These are phyloP conservation scores for Dendroctonus valens DNA, from an alignment of 1,140 invertebrate species.

Conservation along the genomic window DNA sequence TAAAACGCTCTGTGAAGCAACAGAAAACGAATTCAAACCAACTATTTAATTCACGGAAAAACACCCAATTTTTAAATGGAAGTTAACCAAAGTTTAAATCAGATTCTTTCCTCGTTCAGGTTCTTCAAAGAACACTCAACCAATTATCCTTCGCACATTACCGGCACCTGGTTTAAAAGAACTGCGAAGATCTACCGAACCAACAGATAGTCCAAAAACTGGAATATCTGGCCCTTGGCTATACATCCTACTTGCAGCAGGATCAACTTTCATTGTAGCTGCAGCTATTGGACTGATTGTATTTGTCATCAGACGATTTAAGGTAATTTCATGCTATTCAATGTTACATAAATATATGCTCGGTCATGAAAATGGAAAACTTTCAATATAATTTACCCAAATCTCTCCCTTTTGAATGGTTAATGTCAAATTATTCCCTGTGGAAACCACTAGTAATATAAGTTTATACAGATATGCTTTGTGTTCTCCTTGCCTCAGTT, in stretches of 20 bases:
- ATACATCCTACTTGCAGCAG: constrained; percentile 48
- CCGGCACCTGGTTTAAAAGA: constrained; percentile 49
- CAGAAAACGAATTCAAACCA: too few species aligned
- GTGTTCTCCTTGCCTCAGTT: too few species aligned
- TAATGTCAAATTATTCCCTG: too few species aligned
- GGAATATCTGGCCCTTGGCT: constrained; percentile 44
- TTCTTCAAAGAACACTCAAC: constrained; percentile 39
- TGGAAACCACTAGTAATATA: not conserved
- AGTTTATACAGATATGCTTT: too few species aligned
- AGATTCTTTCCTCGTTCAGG: constrained; percentile 7
- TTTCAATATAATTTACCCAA: too few species aligned
- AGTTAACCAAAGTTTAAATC: too few species aligned
- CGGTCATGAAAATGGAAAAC: too few species aligned
- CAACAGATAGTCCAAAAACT: constrained; percentile 37
- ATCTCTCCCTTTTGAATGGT: too few species aligned
- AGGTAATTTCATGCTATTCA: constrained; percentile 30
- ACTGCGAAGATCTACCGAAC: constrained; percentile 45
- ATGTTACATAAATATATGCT: too few species aligned
- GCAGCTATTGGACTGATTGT: constrained; percentile 45
- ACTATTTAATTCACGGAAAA: too few species aligned
- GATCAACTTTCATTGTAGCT: constrained; percentile 48
- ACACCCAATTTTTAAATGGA: too few species aligned
- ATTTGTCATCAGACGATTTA: constrained; percentile 46
- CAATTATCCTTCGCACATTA: constrained; percentile 42
- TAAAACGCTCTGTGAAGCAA: too few species aligned